Percentiles rank a stretch among this genome's conserved stretches.
Evolutionary conservation across 2,113 vertebrate genomes (phyloP).

Genomic region (Lepus europaeus): DNA sequence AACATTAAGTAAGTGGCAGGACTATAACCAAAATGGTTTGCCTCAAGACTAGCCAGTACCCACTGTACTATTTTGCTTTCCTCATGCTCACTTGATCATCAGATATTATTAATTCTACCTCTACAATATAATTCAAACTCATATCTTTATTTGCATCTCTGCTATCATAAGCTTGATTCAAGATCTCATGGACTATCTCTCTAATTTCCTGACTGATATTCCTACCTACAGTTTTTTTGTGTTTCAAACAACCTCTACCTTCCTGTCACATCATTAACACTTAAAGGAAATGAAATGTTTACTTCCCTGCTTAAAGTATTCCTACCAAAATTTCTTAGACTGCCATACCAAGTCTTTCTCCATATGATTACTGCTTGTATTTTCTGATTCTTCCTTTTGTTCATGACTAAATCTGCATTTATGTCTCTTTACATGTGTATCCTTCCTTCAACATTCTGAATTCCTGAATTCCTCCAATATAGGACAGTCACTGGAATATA

Average conservation of each 20-base stretch:
- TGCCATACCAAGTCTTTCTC: background rate
- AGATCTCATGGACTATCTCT: background rate
- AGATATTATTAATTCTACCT: background rate
- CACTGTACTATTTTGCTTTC: background rate
- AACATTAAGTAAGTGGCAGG: background rate
- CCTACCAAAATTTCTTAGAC: background rate
- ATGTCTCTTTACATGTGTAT: background rate
- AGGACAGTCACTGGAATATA: background rate
- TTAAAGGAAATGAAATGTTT: background rate
- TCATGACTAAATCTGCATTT: background rate
- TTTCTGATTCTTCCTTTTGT: slow-evolving; percentile 32
- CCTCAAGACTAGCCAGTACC: background rate
- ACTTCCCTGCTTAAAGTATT: background rate
- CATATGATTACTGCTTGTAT: background rate
- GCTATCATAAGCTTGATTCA: background rate
- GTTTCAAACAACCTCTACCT: slow-evolving; percentile 1
- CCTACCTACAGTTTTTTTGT: background rate
- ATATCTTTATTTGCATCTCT: background rate
- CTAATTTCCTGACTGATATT: background rate
- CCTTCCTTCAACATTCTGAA: background rate
- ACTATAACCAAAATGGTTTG: background rate
- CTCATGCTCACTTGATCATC: background rate
- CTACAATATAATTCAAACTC: background rate
- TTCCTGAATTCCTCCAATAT: background rate
- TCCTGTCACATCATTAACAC: background rate